Percentiles rank a stretch among this genome's conserved stretches.
These are phyloP conservation scores for Caenorhabditis briggsae DNA, from an alignment of 1,140 invertebrate genomes.

Conservation along the genomic window DNA sequence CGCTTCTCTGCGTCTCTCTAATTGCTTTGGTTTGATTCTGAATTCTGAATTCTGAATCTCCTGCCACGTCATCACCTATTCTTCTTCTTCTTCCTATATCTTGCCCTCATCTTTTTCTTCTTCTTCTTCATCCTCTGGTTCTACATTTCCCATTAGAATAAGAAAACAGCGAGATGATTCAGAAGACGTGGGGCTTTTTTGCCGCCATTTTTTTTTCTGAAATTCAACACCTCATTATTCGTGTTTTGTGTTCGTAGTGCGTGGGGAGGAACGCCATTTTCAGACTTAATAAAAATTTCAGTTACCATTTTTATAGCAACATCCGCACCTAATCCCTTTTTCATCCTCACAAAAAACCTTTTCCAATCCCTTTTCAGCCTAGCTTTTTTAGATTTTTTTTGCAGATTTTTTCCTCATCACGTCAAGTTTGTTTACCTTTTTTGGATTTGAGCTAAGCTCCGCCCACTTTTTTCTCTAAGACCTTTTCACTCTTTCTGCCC, in stretches of 20 bases:
- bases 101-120: no score
- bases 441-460: neutral
- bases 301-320: no score
- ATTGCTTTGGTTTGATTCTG: no score
- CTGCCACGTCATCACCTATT: neutral
- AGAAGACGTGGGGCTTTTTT: neutral
- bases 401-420: neutral
- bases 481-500: neutral
- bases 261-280: neutral
- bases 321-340: no score
- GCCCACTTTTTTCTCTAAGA: neutral
- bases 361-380: no score
- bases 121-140: no score
- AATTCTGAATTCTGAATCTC: no score
- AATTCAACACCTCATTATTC: slow-evolving; percentile 3
- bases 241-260: neutral
- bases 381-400: no score
- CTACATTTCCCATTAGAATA: neutral
- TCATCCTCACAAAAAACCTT: no score
- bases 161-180: neutral
- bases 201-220: neutral
- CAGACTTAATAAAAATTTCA: no score
- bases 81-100: neutral
- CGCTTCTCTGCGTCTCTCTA: no score
- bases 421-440: slow-evolving; percentile 19